These are phyloP conservation scores for Diplolepis rosae DNA, from an alignment of 2,888 invertebrate species.

Conservation along the genomic window DNA sequence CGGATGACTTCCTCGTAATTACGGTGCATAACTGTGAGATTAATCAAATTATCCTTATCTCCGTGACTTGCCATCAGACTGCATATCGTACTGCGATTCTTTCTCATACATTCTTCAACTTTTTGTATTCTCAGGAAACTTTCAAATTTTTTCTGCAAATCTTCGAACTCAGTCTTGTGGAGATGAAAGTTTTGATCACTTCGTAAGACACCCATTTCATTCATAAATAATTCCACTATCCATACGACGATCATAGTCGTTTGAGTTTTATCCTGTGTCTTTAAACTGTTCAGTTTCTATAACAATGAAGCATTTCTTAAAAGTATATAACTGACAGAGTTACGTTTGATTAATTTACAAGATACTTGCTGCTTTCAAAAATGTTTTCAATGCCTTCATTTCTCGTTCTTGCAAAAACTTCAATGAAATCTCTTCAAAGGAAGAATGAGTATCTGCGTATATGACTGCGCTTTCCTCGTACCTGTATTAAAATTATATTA, in stretches of 20 bases:
- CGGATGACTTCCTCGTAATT: constrained; percentile 95
- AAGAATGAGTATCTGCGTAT: constrained; percentile 91
- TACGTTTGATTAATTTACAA: constrained; percentile 13
- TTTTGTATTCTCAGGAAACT: constrained; percentile 82
- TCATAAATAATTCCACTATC: constrained; percentile 94
- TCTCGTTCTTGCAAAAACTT: constrained; percentile 90
- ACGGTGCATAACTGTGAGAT: constrained; percentile 89
- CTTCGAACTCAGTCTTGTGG: constrained; percentile 76
- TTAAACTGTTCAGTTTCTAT: constrained; percentile 83
- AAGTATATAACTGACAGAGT: neutral
- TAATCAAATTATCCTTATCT: constrained; percentile 91
- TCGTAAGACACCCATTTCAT: constrained; percentile 86
- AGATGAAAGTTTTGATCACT: constrained; percentile 69
- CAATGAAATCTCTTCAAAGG: constrained; percentile 95
- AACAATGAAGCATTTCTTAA: constrained; percentile 26
- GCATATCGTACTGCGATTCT: constrained; percentile 89
- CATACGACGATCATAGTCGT: constrained; percentile 95
- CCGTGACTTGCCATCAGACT: constrained; percentile 95
- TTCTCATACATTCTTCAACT: constrained; percentile 84
- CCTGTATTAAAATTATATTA: constrained; percentile 58
- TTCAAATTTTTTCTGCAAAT: constrained; percentile 85
- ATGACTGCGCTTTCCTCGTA: constrained; percentile 89
- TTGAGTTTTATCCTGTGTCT: constrained; percentile 86
- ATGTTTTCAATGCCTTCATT: constrained; percentile 90
- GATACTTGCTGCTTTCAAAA: constrained; percentile 75